Conservation (phyloP, 2,888 invertebrate species). For the Sclerodermus sp. region DNA sequence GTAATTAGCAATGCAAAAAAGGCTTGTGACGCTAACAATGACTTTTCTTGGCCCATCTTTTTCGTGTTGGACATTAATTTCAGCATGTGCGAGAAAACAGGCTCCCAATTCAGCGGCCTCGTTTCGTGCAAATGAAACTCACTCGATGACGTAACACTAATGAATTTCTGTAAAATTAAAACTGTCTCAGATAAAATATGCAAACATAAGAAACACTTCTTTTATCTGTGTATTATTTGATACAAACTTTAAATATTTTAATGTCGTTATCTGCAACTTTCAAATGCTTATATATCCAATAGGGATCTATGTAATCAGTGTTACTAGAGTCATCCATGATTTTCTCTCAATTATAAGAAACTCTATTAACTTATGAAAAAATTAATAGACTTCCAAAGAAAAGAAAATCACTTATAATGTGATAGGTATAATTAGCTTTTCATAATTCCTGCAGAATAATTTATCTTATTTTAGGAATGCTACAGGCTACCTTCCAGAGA, state of each 20-base stretch:
- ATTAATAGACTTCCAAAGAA: too few species aligned
- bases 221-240: too few species aligned
- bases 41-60: slow-evolving; percentile 33
- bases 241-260: slow-evolving; percentile 31
- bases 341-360: slow-evolving; percentile 8
- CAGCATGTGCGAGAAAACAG: slow-evolving; percentile 21
- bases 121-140: background rate
- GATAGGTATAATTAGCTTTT: too few species aligned
- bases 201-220: too few species aligned
- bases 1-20: slow-evolving; percentile 31
- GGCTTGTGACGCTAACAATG: slow-evolving; percentile 40
- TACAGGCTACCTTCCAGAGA: too few species aligned
- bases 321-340: slow-evolving; percentile 6
- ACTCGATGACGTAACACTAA: too few species aligned
- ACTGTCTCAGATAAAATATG: too few species aligned
- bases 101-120: slow-evolving; percentile 17
- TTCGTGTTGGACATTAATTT: slow-evolving; percentile 26
- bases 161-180: too few species aligned
- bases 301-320: slow-evolving; percentile 6
- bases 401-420: too few species aligned
- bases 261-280: slow-evolving; percentile 16
- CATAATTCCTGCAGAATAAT: too few species aligned
- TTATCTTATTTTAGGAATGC: too few species aligned
- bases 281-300: slow-evolving; percentile 21
- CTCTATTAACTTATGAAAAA: too few species aligned